Percentiles rank a stretch among this genome's conserved stretches.
Evolutionary conservation across 2,113 vertebrate genomes (phyloP).

Genomic region (Siniperca knerii): DNA sequence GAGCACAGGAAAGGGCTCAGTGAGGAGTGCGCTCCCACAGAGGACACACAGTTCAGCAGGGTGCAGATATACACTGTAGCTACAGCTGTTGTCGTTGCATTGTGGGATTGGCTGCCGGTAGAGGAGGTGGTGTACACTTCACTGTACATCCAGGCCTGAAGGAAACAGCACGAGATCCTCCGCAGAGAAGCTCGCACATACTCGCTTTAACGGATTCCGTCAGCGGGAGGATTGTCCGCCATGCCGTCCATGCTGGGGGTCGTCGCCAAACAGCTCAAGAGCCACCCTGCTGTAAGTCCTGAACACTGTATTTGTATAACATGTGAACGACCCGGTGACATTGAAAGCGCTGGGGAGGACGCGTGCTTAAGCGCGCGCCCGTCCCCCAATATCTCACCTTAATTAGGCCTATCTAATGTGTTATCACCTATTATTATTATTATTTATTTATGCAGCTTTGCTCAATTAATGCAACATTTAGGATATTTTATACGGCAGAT

Average conservation of each 20-base stretch:
- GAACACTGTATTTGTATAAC: fast-evolving
- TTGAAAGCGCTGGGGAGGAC: constrained; percentile 49
- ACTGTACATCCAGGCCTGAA: not conserved
- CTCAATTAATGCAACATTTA: not conserved
- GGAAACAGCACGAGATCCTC: not conserved
- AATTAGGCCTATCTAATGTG: not conserved
- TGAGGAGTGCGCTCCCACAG: not conserved
- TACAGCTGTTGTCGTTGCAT: constrained; percentile 49
- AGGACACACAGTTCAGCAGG: not conserved
- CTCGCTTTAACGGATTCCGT: not conserved
- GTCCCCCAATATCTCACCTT: not conserved
- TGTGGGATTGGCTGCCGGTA: constrained; percentile 61
- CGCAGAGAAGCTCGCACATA: not conserved
- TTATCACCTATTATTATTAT: not conserved
- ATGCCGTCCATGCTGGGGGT: constrained; percentile 62
- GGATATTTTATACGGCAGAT: not conserved
- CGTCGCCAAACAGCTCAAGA: constrained; percentile 79
- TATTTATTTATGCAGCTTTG: not conserved
- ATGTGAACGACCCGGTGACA: constrained; percentile 55
- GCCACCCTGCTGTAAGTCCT: constrained; percentile 83
- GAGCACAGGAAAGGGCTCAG: too few relatives aligned
- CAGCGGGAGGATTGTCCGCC: not conserved
- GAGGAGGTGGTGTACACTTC: constrained; percentile 18
- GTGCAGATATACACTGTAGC: not conserved
- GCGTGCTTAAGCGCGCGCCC: not conserved